These are phyloP conservation scores for Trematocara macrostoma DNA, from an alignment of 2,113 vertebrate species.

Conservation along the genomic window DNA sequence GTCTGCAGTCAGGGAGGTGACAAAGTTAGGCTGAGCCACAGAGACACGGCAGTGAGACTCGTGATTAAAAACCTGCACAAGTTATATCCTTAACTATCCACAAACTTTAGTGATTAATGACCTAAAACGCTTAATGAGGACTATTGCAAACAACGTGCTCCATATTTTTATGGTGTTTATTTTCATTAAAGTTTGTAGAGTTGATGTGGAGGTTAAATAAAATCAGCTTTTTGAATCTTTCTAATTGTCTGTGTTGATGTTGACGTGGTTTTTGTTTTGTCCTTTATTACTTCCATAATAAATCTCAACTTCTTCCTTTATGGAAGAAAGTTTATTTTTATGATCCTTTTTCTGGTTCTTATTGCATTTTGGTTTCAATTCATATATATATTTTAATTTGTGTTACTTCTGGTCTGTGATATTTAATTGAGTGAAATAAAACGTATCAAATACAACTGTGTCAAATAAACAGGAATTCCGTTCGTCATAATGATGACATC, in stretches of 20 bases:
- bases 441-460: rapidly evolving
- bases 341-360: background rate
- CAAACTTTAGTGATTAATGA: rapidly evolving
- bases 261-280: background rate
- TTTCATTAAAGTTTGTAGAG: background rate
- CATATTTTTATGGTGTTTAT: background rate
- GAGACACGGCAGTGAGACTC: background rate
- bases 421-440: background rate
- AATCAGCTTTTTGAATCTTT: background rate
- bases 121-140: rapidly evolving
- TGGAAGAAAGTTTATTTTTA: background rate
- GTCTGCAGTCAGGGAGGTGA: background rate
- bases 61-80: background rate
- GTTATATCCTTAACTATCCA: background rate
- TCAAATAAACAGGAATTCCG: background rate
- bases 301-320: background rate
- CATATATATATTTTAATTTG: background rate
- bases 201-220: background rate
- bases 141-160: background rate
- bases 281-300: background rate
- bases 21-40: background rate
- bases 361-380: background rate
- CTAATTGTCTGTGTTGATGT: background rate
- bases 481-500: background rate
- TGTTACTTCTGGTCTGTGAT: background rate